Percentiles rank a stretch among this genome's conserved stretches.
These are phyloP conservation scores for Plectropomus leopardus DNA, from an alignment of 2,113 vertebrate genomes.

Conservation along the genomic window DNA sequence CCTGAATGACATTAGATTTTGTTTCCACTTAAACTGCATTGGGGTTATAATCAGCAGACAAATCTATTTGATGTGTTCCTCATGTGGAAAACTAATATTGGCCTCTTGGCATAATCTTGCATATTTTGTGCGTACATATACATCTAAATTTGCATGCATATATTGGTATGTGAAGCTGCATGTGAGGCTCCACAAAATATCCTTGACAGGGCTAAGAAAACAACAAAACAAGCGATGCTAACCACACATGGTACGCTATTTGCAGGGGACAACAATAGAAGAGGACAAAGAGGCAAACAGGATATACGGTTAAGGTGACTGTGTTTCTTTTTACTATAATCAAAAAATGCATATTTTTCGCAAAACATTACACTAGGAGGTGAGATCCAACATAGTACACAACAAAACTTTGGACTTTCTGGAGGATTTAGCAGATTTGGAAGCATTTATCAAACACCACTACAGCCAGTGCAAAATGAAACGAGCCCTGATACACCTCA, in stretches of 20 bases:
- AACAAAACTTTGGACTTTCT: no score
- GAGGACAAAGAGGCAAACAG: not conserved
- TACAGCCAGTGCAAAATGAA: no score
- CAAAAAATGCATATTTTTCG: no score
- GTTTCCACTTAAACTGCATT: constrained; percentile 23
- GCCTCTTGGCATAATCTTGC: constrained; percentile 14
- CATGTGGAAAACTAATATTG: not conserved
- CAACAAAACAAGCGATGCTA: not conserved
- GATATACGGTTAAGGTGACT: not conserved
- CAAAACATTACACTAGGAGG: no score
- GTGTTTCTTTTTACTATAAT: no score
- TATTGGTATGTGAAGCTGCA: not conserved
- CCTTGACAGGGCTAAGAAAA: not conserved
- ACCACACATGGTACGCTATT: not conserved
- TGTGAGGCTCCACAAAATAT: not conserved
- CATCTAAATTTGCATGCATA: not conserved
- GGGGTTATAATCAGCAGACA: constrained; percentile 10
- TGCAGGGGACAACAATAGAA: not conserved
- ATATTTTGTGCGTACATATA: not conserved
- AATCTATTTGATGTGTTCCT: constrained; percentile 17
- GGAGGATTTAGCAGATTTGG: no score
- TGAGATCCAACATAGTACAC: no score
- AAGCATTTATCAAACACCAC: no score
- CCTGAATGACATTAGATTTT: constrained; percentile 6
- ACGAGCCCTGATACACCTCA: no score